These are phyloP conservation scores for Mormyrus lacerda DNA, from an alignment of 2,113 vertebrate genomes.

Conservation along the genomic window DNA sequence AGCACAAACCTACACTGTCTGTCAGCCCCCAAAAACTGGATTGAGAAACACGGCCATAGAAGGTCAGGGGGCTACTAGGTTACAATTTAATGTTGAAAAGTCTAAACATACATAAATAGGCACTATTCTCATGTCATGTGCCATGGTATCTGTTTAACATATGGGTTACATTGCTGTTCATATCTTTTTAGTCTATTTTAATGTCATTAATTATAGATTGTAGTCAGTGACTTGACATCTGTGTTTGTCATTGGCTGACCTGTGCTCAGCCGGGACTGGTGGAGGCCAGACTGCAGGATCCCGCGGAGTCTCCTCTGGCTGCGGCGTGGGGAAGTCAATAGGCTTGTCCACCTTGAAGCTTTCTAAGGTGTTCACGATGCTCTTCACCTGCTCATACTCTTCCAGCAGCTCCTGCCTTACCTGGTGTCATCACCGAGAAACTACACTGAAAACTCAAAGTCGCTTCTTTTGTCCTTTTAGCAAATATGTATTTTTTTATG, in stretches of 20 bases:
- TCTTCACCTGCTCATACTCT: constrained; percentile 91
- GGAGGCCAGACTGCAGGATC: constrained; percentile 90
- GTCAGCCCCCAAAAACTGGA: background rate
- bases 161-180: background rate
- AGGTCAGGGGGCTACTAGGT: background rate
- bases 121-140: background rate
- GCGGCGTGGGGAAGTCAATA: constrained; percentile 69
- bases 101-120: background rate
- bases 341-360: constrained; percentile 86
- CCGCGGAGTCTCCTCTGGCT: constrained; percentile 66
- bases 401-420: constrained; percentile 81
- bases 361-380: constrained; percentile 81
- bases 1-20: background rate
- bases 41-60: background rate
- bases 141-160: background rate
- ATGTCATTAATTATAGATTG: background rate
- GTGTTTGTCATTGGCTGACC: constrained; percentile 48
- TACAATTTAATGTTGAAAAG: background rate
- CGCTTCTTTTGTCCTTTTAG: background rate
- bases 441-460: background rate
- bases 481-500: background rate
- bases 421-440: constrained; percentile 52
- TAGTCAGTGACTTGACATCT: background rate
- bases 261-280: constrained; percentile 91
- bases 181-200: background rate